Evolutionary conservation across 2,113 vertebrate species (phyloP).

Genomic region (Prunella himalayana): DNA sequence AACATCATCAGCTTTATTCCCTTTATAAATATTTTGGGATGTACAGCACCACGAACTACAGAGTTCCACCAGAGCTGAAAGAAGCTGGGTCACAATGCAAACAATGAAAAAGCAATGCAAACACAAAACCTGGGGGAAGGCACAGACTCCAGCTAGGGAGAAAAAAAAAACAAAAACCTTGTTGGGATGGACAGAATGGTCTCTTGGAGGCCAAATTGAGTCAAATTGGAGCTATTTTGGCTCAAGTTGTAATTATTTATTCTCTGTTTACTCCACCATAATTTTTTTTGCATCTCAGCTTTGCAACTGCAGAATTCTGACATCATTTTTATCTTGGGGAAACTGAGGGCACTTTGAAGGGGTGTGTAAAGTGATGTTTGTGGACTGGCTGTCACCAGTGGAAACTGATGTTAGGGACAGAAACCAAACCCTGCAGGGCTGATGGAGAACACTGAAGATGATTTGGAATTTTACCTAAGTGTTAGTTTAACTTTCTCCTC

Average conservation of each 20-base stretch:
- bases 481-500: neutral
- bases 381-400: neutral
- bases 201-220: neutral
- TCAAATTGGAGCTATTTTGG: neutral
- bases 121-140: neutral
- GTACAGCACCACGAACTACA: accelerated
- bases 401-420: neutral
- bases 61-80: neutral
- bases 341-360: neutral
- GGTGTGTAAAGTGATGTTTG: neutral
- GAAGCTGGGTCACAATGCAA: neutral
- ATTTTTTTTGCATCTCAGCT: neutral
- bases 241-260: neutral
- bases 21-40: neutral
- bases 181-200: neutral
- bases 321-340: neutral
- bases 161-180: neutral
- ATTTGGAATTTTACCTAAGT: neutral
- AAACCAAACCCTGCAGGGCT: neutral
- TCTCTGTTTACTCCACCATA: neutral
- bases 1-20: neutral
- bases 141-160: neutral
- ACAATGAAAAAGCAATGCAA: neutral
- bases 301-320: neutral
- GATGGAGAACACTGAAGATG: neutral